These are phyloP conservation scores for Centropus bengalensis DNA, from an alignment of 2,113 vertebrate genomes.

Conservation along the genomic window DNA sequence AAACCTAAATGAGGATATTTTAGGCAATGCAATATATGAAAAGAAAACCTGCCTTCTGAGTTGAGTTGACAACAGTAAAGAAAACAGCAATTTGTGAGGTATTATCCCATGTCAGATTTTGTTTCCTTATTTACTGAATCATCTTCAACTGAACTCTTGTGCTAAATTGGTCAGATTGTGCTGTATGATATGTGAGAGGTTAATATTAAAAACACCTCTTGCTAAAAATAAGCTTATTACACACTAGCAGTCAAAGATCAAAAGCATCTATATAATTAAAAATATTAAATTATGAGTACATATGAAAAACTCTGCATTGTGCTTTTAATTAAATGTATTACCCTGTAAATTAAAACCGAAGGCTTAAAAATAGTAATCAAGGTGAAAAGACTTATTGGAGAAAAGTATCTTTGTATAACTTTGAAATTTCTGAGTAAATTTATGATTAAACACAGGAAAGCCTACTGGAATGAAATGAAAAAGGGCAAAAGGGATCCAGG, in stretches of 20 bases:
- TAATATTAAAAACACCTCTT: not conserved
- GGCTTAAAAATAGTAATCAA: not conserved
- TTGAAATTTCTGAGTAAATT: not conserved
- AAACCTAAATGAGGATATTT: not conserved
- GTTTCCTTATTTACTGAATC: not conserved
- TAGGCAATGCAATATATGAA: not conserved
- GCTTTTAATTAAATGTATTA: conserved; percentile 51
- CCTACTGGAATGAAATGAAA: not conserved
- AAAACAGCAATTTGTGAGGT: not conserved
- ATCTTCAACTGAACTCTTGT: not conserved
- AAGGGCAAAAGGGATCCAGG: not conserved
- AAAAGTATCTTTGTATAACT: not conserved
- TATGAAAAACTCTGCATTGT: not conserved
- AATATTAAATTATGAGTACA: not conserved
- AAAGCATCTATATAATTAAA: conserved; percentile 17
- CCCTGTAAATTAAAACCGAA: conserved; percentile 7
- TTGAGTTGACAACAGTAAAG: not conserved
- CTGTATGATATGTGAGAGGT: not conserved
- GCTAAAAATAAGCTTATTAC: not conserved
- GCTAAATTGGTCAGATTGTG: not conserved
- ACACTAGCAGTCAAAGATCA: not conserved
- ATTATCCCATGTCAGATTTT: not conserved
- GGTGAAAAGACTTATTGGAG: not conserved
- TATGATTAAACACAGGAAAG: not conserved
- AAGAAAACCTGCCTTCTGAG: not conserved